Conservation (phyloP, 2,113 vertebrate species). For the Sander lucioperca region DNA sequence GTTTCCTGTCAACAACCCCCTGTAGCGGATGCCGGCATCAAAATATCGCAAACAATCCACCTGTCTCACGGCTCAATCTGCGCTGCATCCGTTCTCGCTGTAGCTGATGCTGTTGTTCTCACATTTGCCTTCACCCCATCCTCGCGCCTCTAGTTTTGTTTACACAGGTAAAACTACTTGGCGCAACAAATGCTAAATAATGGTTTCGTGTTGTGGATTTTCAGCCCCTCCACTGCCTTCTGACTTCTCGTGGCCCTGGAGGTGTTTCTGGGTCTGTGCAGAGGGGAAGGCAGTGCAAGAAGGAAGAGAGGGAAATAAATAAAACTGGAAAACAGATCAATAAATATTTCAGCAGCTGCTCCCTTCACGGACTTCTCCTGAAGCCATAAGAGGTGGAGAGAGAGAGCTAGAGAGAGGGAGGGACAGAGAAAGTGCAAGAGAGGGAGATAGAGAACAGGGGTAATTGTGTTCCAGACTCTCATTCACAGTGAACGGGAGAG, state of each 20-base stretch:
- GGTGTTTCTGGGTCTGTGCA: conserved; percentile 58
- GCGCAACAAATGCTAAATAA: conserved; percentile 76
- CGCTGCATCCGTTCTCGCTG: conserved; percentile 23
- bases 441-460: conserved; percentile 55
- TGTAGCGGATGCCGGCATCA: conserved; percentile 26
- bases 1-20: conserved; percentile 63
- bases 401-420: conserved; percentile 33
- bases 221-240: conserved; percentile 44
- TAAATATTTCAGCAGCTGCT: conserved; percentile 88
- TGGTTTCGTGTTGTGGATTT: conserved; percentile 69
- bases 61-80: conserved; percentile 54
- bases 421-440: conserved; percentile 54
- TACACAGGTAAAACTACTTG: conserved; percentile 70
- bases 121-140: conserved; percentile 40
- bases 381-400: conserved; percentile 67
- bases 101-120: conserved; percentile 19
- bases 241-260: conserved; percentile 62
- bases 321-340: conserved; percentile 86
- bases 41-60: conserved; percentile 37
- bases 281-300: conserved; percentile 42
- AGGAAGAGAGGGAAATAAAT: conserved; percentile 75
- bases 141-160: conserved; percentile 62
- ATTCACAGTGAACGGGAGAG: conserved; percentile 61
- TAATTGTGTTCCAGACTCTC: conserved; percentile 77
- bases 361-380: conserved; percentile 75